Percentiles rank a stretch among this genome's conserved stretches.
Evolutionary conservation across 35 echinoderm and acorn worm genomes (phyloP).

Genomic region (Patiria miniata): DNA sequence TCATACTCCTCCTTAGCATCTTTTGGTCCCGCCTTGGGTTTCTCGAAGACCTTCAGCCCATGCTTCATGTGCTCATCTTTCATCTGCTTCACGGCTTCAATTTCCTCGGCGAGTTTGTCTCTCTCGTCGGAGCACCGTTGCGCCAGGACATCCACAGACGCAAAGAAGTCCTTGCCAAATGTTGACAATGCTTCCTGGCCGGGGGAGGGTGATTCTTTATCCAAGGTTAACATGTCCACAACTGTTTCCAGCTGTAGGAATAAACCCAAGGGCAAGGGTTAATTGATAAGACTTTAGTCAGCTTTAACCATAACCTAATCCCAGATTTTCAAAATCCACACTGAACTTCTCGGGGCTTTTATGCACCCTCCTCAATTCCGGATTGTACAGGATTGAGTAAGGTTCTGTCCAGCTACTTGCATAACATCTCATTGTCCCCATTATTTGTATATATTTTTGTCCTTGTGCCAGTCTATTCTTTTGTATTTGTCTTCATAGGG

Average conservation of each 20-base stretch:
- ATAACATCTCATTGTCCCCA: too few species aligned
- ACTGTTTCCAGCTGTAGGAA: conserved; percentile 32
- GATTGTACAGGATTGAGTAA: too few species aligned
- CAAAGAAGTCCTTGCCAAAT: conserved; percentile 29
- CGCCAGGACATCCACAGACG: background rate
- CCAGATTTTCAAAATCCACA: too few species aligned
- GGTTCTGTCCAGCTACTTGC: too few species aligned
- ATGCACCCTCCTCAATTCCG: too few species aligned
- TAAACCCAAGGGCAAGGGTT: background rate
- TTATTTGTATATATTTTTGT: too few species aligned
- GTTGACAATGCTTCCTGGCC: conserved; percentile 17
- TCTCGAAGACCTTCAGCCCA: conserved; percentile 19
- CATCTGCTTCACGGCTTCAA: conserved; percentile 40
- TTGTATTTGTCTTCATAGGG: too few species aligned
- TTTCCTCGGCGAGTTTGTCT: conserved; percentile 12
- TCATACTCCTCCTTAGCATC: conserved; percentile 8
- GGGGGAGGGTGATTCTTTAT: background rate
- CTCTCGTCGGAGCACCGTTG: background rate
- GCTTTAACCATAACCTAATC: too few species aligned
- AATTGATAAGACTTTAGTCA: too few species aligned
- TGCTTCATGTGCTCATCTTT: conserved; percentile 31
- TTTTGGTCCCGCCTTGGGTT: background rate
- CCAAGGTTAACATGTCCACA: conserved; percentile 19
- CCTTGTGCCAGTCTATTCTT: too few species aligned
- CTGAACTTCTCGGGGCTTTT: too few species aligned